Evolutionary conservation across 2,797 vertebrate species (phyloP), one percentile per base, ranked within the genome.

Genomic region (Girardinus metallicus): DNA sequence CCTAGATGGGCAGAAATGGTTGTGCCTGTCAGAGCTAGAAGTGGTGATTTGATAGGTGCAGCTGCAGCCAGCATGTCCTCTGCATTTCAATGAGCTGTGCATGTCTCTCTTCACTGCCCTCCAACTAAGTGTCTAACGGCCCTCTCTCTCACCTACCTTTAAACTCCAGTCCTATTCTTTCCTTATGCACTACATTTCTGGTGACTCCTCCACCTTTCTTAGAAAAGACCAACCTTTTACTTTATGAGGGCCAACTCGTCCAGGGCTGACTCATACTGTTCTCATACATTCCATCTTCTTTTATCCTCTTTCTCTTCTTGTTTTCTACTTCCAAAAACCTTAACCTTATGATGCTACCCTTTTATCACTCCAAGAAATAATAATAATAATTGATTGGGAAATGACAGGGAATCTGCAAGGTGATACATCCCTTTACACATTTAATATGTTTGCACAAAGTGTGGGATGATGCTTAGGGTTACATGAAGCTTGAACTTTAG

Each of bases 1-100:
- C 81, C 77, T 82, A 53, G 78, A 80, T n/a, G 78, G 74, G 83
- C 70, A 75, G 74, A 68, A 87, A 82, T 88, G 87, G 85, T 84
- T 85, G 87, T 81, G 87, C 89, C 90, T 91, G 93, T 93, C 91
- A 93, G 92, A 93, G 91, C 86, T 87, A 86, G 91, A 94, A 92
- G 92, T 90, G 91, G 93, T 93, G 95, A 95, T 96, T 94, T 95
- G 95, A 96, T 96, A 95, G 95, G 94, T 94, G 95, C 96, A 96
- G 95, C 96, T 96, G 96, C 96, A 96, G 94, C 93, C 91, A 79
- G 84, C 86, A 94, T 95, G 94, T 96, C 93, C 93, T 92, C 93
- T 95, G 95, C 93, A 96, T 96, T 90, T 95, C 94, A 96, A 96
- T 96, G 95, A 96, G 95, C 83, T 89, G 79, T 66, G 80, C 89